These are phyloP conservation scores for Lasioglossum lativentre DNA, from an alignment of 2,888 invertebrate species.

Conservation along the genomic window DNA sequence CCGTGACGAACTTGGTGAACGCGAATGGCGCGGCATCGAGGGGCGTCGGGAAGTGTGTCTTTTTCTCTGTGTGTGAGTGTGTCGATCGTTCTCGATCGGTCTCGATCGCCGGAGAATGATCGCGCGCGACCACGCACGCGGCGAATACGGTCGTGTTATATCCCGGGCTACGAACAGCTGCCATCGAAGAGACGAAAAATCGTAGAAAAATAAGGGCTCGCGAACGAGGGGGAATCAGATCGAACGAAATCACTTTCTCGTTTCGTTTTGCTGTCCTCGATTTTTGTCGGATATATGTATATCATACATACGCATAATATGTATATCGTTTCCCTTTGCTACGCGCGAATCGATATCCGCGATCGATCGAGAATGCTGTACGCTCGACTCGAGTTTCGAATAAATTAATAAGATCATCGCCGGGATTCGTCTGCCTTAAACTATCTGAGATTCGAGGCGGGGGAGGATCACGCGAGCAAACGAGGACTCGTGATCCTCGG, in stretches of 20 bases:
- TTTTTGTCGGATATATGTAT: background rate
- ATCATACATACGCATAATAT: background rate
- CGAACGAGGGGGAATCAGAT: slow-evolving; percentile 15
- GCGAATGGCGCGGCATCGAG: slow-evolving; percentile 47
- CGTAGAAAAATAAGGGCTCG: slow-evolving; percentile 27
- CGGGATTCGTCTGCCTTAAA: slow-evolving; percentile 17
- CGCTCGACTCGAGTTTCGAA: slow-evolving; percentile 18
- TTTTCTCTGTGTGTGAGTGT: background rate
- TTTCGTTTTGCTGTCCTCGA: background rate
- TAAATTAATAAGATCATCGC: slow-evolving; percentile 31
- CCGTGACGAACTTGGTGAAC: slow-evolving; percentile 34
- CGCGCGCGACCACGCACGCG: slow-evolving; percentile 8
- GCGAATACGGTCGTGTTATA: background rate
- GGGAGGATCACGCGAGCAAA: slow-evolving; percentile 5
- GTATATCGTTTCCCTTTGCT: background rate
- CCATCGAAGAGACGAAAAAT: slow-evolving; percentile 49
- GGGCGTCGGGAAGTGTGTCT: slow-evolving; percentile 38
- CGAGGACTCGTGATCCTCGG: slow-evolving; percentile 16
- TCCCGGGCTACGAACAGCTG: slow-evolving; percentile 43
- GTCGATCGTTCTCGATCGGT: slow-evolving; percentile 42
- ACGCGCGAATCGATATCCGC: background rate
- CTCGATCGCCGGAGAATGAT: slow-evolving; percentile 49
- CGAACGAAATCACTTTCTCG: slow-evolving; percentile 4
- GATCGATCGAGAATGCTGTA: background rate
- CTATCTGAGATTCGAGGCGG: slow-evolving; percentile 33